Conservation (phyloP, 1,140 invertebrate genomes). For the Drosophila albomicans region DNA sequence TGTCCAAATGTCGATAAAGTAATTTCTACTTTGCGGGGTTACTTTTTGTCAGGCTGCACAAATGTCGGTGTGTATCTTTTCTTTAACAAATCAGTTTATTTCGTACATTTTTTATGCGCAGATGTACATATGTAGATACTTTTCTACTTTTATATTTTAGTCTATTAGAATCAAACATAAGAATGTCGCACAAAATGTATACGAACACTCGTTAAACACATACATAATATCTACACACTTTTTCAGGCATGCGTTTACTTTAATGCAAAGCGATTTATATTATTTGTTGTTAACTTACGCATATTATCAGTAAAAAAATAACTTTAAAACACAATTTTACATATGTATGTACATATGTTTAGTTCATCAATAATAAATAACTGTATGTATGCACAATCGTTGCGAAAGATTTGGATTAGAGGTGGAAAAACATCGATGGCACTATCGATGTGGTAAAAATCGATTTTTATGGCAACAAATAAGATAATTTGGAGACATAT, state of each 20-base stretch:
- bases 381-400: constrained; percentile 6
- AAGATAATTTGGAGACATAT: too few relatives aligned
- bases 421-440: too few relatives aligned
- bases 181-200: background rate
- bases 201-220: background rate
- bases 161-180: background rate
- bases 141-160: constrained; percentile 1
- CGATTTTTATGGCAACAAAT: too few relatives aligned
- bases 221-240: background rate
- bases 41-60: background rate
- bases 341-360: constrained; percentile 1
- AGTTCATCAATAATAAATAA: constrained; percentile 6
- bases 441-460: too few relatives aligned
- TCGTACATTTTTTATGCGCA: background rate
- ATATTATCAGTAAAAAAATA: constrained; percentile 3
- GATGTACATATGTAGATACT: background rate
- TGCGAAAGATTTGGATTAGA: constrained; percentile 4
- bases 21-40: constrained; percentile 2
- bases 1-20: constrained; percentile 1
- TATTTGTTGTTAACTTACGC: background rate
- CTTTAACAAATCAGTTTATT: background rate
- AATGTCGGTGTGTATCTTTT: background rate
- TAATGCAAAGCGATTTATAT: background rate
- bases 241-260: background rate
- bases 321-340: background rate